phyloP scores from a whole-genome alignment of 2,797 vertebrate genomes.

The Pangasius mekongensis region DNA sequence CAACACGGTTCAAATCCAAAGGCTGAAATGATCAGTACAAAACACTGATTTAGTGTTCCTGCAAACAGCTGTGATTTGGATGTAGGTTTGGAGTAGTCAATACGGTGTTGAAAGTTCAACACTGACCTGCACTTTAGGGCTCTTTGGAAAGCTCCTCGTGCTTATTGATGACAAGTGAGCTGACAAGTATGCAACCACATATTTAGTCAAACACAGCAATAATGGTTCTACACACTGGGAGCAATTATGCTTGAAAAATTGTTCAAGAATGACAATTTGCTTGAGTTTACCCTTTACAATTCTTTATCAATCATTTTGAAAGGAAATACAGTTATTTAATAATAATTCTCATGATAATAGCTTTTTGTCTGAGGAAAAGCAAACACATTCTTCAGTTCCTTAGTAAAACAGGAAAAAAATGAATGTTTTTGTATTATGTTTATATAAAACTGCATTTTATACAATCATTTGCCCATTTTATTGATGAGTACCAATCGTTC shows the following conservation, averaged over 20 bases:
- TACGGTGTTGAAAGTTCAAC: not conserved
- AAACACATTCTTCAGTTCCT: not conserved
- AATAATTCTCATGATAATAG: not conserved
- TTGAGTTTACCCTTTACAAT: not conserved
- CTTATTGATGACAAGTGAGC: not conserved
- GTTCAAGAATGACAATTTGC: not conserved
- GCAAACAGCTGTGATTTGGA: not conserved
- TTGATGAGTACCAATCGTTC: not conserved
- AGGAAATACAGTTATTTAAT: not conserved
- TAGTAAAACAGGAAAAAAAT: too few species aligned
- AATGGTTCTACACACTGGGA: not conserved
- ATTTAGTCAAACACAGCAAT: not conserved
- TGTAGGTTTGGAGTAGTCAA: slow-evolving; percentile 15
- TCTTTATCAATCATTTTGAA: not conserved
- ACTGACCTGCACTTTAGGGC: not conserved
- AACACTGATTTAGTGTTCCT: not conserved
- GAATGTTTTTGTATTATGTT: not conserved
- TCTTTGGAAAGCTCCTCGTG: not conserved
- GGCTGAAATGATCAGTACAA: not conserved
- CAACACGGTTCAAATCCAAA: not conserved
- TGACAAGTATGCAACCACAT: not conserved
- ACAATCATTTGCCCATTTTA: not conserved
- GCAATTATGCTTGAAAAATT: not conserved
- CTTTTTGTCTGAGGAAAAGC: not conserved
- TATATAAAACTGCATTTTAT: not conserved